Base-by-base conservation (phyloP, 2,797 vertebrate genomes). In the Hemibagrus guttatus region DNA sequence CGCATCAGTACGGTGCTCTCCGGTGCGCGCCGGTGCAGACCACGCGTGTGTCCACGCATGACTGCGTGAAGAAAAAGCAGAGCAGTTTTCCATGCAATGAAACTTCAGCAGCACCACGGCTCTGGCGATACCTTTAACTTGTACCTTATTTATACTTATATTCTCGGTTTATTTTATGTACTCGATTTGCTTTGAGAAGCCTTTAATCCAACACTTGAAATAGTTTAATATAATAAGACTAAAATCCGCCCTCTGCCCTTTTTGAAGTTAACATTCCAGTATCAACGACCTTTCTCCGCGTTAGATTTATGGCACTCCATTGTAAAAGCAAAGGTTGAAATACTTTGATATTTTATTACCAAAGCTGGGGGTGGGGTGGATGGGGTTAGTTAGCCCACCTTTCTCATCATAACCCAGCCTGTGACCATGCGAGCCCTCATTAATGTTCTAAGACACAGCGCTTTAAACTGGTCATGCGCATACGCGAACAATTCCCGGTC, bases 241-340 rank as follows among this genome's bases (percentile, higher is more conserved):
- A 72, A 81, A 81, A 84, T 71, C 46, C 75, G 28, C 28, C 12
- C 9, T 79, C 69, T 6, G 58, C 54, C 54, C 59, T 63, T 87
- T 84, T 81, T 56, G 26, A 61, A 85, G 84, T 86, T 61, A 88
- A 86, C 86, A 83, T 83, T 87, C 87, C 86, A 64, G 23, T 68
- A 85, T 86, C 83, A 52, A 28, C 86, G 87, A 89, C 91, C 91
- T 91, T 90, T 89, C 86, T 83, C 49, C 84, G 64, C 79, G 64
- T 74, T 59, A 86, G 89, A 91, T 91, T 91, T 91, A 91, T 91
- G 88, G 75, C 61, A 61, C 76, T 87, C 69, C 54, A 84, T 68
- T 90, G 87, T 88, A 88, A 91, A 92, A 91, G 75, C 90, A 91
- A 90, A 90, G 91, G 89, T 90, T 90, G 89, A 87, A 85, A 89